Conservation (phyloP, 2,888 invertebrate genomes). For the Drosophila atripex region DNA sequence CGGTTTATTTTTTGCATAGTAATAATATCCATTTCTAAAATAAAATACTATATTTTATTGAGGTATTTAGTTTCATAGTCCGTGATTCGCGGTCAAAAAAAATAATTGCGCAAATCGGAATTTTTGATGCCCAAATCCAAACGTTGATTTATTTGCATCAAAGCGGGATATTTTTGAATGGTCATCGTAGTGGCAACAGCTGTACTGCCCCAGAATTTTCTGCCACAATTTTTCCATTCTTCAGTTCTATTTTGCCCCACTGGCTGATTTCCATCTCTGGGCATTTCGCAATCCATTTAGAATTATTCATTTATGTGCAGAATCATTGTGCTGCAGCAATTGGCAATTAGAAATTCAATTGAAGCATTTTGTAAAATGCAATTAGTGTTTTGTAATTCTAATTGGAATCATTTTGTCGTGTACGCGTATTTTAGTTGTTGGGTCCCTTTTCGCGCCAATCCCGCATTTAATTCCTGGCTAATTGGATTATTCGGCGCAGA, state of each 20-base stretch:
- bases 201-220: slow-evolving; percentile 13
- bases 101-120: slow-evolving; percentile 2
- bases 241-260: slow-evolving; percentile 12
- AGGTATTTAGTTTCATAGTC: neutral
- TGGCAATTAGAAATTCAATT: slow-evolving; percentile 72
- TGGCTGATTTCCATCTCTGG: slow-evolving; percentile 21
- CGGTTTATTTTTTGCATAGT: slow-evolving; percentile 47
- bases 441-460: slow-evolving; percentile 6
- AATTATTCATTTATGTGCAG: slow-evolving; percentile 52
- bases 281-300: slow-evolving; percentile 36
- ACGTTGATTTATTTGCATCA: slow-evolving; percentile 6
- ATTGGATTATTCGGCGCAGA: slow-evolving; percentile 43
- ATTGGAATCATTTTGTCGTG: slow-evolving; percentile 50
- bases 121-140: slow-evolving; percentile 5
- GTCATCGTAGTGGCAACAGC: slow-evolving; percentile 21
- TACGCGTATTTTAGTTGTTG: slow-evolving; percentile 18
- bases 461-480: slow-evolving; percentile 43
- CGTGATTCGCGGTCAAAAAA: neutral
- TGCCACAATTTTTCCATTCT: slow-evolving; percentile 17
- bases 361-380: slow-evolving; percentile 66
- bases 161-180: slow-evolving; percentile 1
- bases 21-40: slow-evolving; percentile 29
- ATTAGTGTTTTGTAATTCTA: slow-evolving; percentile 62
- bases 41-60: neutral
- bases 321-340: slow-evolving; percentile 47